These are phyloP conservation scores for Percopsis omiscomaycus DNA, from an alignment of 2,797 vertebrate genomes.

Conservation along the genomic window DNA sequence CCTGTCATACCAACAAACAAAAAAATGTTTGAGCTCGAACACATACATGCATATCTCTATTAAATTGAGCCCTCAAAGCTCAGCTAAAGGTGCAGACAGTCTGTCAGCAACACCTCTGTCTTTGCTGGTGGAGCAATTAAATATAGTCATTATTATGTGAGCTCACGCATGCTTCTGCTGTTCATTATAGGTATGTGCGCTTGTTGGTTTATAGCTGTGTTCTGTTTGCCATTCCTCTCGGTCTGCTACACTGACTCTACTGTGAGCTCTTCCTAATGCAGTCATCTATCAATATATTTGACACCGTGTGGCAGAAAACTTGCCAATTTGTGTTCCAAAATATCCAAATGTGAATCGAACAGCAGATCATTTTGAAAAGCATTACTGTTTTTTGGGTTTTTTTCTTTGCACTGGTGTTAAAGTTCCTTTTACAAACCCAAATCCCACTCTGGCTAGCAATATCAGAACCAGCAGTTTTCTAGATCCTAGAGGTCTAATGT, in stretches of 20 bases:
- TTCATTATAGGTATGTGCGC: constrained; percentile 54
- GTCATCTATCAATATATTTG: constrained; percentile 44
- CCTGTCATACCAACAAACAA: constrained; percentile 6
- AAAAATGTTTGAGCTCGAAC: constrained; percentile 12
- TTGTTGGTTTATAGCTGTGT: constrained; percentile 44
- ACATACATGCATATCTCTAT: constrained; percentile 13
- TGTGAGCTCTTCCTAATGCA: constrained; percentile 24
- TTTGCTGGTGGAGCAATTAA: constrained; percentile 26
- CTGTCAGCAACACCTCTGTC: not conserved
- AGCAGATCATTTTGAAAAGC: constrained; percentile 15
- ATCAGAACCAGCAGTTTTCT: constrained; percentile 12
- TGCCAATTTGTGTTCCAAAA: constrained; percentile 25
- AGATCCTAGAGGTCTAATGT: constrained; percentile 4
- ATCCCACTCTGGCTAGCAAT: not conserved
- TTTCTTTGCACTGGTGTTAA: not conserved
- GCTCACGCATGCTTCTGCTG: constrained; percentile 64
- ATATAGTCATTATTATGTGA: constrained; percentile 60
- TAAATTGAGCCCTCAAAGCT: constrained; percentile 4
- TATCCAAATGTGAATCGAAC: constrained; percentile 11
- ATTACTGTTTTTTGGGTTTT: not conserved
- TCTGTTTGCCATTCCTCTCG: constrained; percentile 24
- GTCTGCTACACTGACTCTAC: constrained; percentile 21
- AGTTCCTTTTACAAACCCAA: constrained; percentile 11
- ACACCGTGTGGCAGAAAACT: constrained; percentile 29
- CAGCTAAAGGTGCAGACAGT: not conserved